These are phyloP conservation scores for Mycetomoellerius zeteki DNA, from an alignment of 1,140 invertebrate genomes.

Conservation along the genomic window DNA sequence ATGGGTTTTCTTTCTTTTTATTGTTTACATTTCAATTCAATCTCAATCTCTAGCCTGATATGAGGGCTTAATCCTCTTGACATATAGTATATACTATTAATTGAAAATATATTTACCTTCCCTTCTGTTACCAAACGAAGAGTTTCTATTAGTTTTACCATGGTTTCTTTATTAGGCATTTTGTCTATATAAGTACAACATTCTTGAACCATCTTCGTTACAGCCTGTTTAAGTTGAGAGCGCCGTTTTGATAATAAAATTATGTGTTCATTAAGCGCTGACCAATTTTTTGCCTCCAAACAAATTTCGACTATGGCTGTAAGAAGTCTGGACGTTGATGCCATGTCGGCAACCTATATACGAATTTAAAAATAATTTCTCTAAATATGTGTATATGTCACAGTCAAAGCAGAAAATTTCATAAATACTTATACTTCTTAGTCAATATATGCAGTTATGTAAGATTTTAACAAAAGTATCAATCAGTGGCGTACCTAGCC, in stretches of 20 bases:
- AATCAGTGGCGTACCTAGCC: too few species aligned
- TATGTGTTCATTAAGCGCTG: slow-evolving; percentile 97
- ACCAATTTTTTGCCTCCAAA: slow-evolving; percentile 97
- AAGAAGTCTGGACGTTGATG: slow-evolving; percentile 97
- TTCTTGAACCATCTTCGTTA: slow-evolving; percentile 99
- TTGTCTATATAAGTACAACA: slow-evolving; percentile 98
- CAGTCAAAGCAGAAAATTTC: too few species aligned
- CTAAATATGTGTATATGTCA: not conserved
- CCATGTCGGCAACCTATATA: slow-evolving; percentile 95
- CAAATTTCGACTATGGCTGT: slow-evolving; percentile 98
- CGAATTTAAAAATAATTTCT: slow-evolving; percentile 55
- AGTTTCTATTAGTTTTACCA: slow-evolving; percentile 98
- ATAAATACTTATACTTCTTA: too few species aligned
- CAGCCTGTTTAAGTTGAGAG: slow-evolving; percentile 98
- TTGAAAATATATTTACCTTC: slow-evolving; percentile 89
- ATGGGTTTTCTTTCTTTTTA: too few species aligned
- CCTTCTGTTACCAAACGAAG: slow-evolving; percentile 98
- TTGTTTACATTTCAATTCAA: too few species aligned
- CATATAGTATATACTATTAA: not conserved
- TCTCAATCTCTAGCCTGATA: too few species aligned
- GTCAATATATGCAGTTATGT: too few species aligned
- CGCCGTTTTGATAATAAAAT: slow-evolving; percentile 96
- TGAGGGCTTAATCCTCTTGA: too few species aligned
- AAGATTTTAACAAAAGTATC: too few species aligned
- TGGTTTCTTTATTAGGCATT: slow-evolving; percentile 95